Conservation (phyloP, 2,797 vertebrate genomes). For the Erpetoichthys calabaricus region DNA sequence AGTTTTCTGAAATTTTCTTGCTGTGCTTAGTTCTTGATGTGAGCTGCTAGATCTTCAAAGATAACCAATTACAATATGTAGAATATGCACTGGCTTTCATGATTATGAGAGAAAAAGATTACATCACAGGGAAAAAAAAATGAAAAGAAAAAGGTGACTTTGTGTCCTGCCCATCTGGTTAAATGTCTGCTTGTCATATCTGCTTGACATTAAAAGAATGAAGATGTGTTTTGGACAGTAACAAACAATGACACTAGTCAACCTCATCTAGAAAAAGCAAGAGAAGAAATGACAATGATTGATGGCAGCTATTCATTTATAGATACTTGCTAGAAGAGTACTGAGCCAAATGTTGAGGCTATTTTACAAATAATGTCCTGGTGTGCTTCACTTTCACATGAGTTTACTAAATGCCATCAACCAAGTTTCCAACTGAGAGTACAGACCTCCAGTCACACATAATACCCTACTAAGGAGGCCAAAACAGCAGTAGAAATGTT, state of each 20-base stretch:
- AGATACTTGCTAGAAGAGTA: constrained; percentile 61
- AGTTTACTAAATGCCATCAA: too few species aligned
- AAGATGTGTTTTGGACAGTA: constrained; percentile 81
- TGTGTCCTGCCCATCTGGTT: constrained; percentile 69
- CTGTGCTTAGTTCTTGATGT: too few species aligned
- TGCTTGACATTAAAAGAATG: constrained; percentile 70
- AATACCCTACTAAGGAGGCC: too few species aligned
- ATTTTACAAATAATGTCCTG: constrained; percentile 16
- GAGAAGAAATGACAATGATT: constrained; percentile 88
- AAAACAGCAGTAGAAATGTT: too few species aligned
- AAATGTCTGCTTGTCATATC: constrained; percentile 85
- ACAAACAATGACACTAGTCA: constrained; percentile 88
- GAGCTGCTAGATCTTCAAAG: too few species aligned
- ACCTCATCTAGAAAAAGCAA: constrained; percentile 71
- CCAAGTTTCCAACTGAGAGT: too few species aligned
- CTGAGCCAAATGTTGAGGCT: constrained; percentile 33
- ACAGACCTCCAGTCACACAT: too few species aligned
- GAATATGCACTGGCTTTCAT: too few species aligned
- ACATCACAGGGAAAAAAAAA: constrained; percentile 31
- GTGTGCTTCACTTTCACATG: too few species aligned
- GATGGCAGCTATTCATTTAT: constrained; percentile 86
- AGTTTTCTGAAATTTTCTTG: too few species aligned
- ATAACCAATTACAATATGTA: too few species aligned
- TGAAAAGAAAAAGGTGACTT: constrained; percentile 77
- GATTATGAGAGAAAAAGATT: too few species aligned